Conservation (phyloP, 2,888 invertebrate species). For the Agrochola macilenta region DNA sequence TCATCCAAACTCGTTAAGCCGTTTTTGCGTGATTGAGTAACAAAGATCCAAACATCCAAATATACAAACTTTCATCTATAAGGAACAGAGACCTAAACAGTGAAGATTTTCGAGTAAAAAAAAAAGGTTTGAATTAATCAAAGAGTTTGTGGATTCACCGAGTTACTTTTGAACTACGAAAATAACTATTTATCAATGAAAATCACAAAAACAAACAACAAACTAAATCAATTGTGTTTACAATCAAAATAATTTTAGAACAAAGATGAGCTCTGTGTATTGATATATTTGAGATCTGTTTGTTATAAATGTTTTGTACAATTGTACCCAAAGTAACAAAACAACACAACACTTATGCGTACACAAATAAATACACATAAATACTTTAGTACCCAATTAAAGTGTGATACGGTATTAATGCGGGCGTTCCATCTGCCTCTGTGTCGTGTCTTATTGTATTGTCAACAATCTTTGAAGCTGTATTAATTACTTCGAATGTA, state of each 20-base stretch:
- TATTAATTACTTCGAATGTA: constrained; percentile 46
- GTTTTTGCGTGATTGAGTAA: no score
- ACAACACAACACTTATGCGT: not conserved
- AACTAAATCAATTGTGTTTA: not conserved
- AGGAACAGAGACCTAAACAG: not conserved
- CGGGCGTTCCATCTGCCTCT: constrained; percentile 8
- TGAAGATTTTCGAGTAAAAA: no score
- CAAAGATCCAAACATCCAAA: no score
- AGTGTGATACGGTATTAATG: constrained; percentile 27
- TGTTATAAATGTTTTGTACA: not conserved
- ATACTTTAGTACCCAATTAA: constrained; percentile 32
- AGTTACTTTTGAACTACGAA: not conserved
- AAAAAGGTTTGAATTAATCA: not conserved
- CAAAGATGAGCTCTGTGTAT: not conserved
- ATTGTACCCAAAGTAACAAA: not conserved
- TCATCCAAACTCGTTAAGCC: no score
- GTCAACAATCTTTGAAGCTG: constrained; percentile 44
- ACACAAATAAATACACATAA: constrained; percentile 10
- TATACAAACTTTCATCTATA: not conserved
- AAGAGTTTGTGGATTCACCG: not conserved
- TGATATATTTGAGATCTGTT: not conserved
- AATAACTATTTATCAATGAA: not conserved
- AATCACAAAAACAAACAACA: not conserved
- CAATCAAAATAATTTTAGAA: not conserved
- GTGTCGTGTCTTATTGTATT: constrained; percentile 1